Base-by-base conservation (phyloP, 2,113 vertebrate species). In the human (Homo sapiens) region DNA sequence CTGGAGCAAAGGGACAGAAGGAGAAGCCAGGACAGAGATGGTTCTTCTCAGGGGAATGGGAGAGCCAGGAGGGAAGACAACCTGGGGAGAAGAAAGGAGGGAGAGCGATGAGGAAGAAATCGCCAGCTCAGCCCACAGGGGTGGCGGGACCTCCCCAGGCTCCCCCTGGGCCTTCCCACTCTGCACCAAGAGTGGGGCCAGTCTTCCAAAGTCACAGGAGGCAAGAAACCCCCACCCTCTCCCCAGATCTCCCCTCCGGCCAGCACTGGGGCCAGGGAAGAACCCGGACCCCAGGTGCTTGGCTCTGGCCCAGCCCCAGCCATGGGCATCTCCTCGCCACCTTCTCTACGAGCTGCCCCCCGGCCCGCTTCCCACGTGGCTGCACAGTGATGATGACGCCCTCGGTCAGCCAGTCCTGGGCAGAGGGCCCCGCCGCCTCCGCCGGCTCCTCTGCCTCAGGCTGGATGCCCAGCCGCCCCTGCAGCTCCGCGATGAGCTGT, bases 401-500 rank as follows among this genome's bases (percentile, higher is more conserved):
- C 96, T 99, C 99, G 0, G 99, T 99, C 97, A 99, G 98, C 99
- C 99, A 99, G 93, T 99, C 99, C 3, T 99, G 98, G 86, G 98
- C 98, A 91, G 98, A 99, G 35, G 98, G 98, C 85, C 97, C 97
- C 0, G 98, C 98, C 4, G 99, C 98, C 22, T 98, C 98, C 2
- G 99, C 98, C 3, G 98, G 98, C 57, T 99, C 99, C 35, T 99
- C 98, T 1, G 99, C 99, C 59, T 99, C 98, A 32, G 99, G 99
- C 96, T 98, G 97, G 96, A 99, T 99, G 59, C 99, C 99, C n/a
- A 99, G 98, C 96, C 99, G 99, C 73, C 99, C 99, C 98, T 99
- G 99, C 81, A 99, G 99, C 98, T 99, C 99, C 79, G 99, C 99
- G 88, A 99, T 99, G 97, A 99, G 98, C 43, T 96, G 99, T 97